Evolutionary conservation across 2,888 invertebrate species (phyloP).

Genomic region (Nephrotoma flavescens): DNA sequence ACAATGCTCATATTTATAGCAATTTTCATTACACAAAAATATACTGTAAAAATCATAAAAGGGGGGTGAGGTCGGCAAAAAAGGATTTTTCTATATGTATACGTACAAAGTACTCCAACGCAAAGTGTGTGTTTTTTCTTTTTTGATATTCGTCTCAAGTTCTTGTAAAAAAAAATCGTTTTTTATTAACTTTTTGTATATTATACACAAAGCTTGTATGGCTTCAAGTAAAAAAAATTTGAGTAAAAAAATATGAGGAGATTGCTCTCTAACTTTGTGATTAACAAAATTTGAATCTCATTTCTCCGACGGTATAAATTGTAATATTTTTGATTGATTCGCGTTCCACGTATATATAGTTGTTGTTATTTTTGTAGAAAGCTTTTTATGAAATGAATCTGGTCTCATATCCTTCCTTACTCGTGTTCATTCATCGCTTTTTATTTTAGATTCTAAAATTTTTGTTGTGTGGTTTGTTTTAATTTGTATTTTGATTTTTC

Average conservation of each 20-base stretch:
- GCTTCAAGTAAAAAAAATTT: background rate
- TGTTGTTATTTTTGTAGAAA: background rate
- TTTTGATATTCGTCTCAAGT: background rate
- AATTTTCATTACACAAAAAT: background rate
- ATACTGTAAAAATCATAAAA: background rate
- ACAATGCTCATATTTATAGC: background rate
- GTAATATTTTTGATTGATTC: background rate
- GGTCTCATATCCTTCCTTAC: background rate
- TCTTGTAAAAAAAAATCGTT: background rate
- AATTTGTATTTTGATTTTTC: background rate
- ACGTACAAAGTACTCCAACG: background rate
- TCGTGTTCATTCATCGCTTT: background rate
- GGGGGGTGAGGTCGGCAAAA: background rate
- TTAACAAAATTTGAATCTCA: background rate
- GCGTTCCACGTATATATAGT: background rate
- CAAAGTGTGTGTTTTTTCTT: background rate
- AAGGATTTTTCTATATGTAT: background rate
- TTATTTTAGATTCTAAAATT: background rate
- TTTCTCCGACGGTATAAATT: background rate
- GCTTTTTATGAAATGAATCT: background rate
- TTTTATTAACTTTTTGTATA: background rate
- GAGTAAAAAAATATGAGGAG: background rate
- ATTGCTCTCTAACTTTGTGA: background rate
- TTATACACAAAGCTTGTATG: background rate
- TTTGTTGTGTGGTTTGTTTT: background rate